Evolutionary conservation across 1,140 invertebrate genomes (phyloP), one percentile per base, ranked within the genome.

Genomic region (Chelonus insularis): DNA sequence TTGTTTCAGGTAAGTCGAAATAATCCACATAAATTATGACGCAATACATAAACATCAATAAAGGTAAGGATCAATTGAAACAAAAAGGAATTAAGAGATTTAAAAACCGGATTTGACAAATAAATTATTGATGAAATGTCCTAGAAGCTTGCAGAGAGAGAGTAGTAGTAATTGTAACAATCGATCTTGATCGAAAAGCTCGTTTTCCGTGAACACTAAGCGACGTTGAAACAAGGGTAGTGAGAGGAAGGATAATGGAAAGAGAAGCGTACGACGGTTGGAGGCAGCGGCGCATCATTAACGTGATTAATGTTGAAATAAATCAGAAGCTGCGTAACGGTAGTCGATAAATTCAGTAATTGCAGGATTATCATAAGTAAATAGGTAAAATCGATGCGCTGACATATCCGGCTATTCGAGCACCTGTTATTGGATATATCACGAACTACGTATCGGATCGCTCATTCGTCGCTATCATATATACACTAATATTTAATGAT

Each of bases 271-370:
- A 58, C 57, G 57, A 47, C 18, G 59, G 60, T 60, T 18, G 57
- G 61, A 52, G 45, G 63, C 60, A n/a, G 56, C 16, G 71, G 74
- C 70, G 72, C 77, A 80, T 80, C 77, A 81, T 81, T 80, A 80
- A 78, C 72, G 72, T 80, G 78, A 80, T 81, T 80, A 81, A 80
- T 79, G 77, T 73, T 72, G 75, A 77, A 80, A 80, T 80, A 81
- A 81, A 81, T 80, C 78, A 81, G 74, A 69, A 76, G 68, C 68
- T 72, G 70, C 72, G 72, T 68, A 74, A 72, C 72, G 71, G 72
- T 69, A 74, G 70, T 77, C 75, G 76, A 79, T 79, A 77, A 76
- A 78, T 78, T 74, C 74, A 72, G 77, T 79, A 79, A 80, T 79
- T 79, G 75, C 72, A 67, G 72, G 66, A 77, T 79, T 75, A 78